Conservation (phyloP, 1,140 invertebrate species). For the Ceratosolen fusciceps region DNA sequence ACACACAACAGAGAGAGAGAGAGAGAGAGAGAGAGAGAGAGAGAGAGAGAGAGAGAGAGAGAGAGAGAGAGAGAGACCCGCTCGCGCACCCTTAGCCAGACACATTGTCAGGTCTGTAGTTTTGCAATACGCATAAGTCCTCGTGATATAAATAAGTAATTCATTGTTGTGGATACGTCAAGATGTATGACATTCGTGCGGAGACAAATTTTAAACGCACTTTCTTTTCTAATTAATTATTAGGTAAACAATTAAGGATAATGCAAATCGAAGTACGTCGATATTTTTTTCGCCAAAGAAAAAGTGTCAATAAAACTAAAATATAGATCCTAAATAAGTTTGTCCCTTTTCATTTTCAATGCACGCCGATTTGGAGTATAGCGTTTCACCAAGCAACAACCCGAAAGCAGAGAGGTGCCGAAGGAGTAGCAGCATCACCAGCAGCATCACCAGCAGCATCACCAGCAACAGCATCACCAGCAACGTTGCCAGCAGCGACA, state of each 20-base stretch:
- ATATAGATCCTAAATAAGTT: conserved; percentile 43
- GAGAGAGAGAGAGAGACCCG: too few relatives aligned
- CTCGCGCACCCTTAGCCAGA: conserved; percentile 23
- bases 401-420: neutral
- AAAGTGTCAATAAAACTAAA: conserved; percentile 50
- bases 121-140: conserved; percentile 45
- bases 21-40: too few relatives aligned
- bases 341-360: conserved; percentile 10
- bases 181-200: conserved; percentile 36
- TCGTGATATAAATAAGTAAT: conserved; percentile 48
- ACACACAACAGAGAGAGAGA: too few relatives aligned
- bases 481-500: too few relatives aligned
- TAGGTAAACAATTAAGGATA: conserved; percentile 27
- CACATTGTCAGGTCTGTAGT: conserved; percentile 44
- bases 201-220: conserved; percentile 25
- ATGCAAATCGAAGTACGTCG: conserved; percentile 39
- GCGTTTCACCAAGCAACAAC: neutral
- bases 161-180: conserved; percentile 44
- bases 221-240: conserved; percentile 43
- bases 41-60: too few relatives aligned
- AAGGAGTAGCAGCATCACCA: too few relatives aligned
- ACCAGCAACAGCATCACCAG: too few relatives aligned
- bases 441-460: too few relatives aligned
- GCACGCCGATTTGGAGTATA: neutral
- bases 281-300: conserved; percentile 52